phyloP scores from a whole-genome alignment of 2,888 invertebrate species.

The Archips crataeganus region DNA sequence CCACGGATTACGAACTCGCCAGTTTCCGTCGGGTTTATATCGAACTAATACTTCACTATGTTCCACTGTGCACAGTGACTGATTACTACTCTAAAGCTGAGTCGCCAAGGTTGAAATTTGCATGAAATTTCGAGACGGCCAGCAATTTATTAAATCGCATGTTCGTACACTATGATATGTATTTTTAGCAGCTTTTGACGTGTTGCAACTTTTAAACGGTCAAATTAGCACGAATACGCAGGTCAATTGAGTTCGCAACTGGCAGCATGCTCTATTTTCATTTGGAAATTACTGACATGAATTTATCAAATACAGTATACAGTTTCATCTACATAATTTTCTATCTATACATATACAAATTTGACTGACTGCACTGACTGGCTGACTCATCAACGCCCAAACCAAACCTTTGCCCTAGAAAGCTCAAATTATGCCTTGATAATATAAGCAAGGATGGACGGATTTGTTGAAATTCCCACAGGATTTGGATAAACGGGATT shows the following conservation, averaged over 20 bases:
- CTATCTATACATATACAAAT: no score
- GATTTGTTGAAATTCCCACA: no score
- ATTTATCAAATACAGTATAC: background rate
- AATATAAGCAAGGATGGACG: no score
- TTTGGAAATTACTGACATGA: conserved; percentile 12
- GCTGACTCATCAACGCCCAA: no score
- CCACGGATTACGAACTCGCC: conserved; percentile 55
- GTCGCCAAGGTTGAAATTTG: background rate
- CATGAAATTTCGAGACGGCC: conserved; percentile 2
- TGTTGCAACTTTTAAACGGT: conserved; percentile 44
- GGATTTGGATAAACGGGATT: no score
- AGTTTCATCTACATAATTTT: no score
- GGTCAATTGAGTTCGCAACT: conserved; percentile 40
- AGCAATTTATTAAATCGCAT: conserved; percentile 38
- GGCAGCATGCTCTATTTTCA: conserved; percentile 32
- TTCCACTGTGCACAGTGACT: background rate
- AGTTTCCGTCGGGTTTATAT: conserved; percentile 53
- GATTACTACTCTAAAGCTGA: conserved; percentile 1
- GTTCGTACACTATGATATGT: conserved; percentile 33
- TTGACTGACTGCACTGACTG: no score
- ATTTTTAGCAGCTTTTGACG: conserved; percentile 42
- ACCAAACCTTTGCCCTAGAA: no score
- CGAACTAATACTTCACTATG: conserved; percentile 45
- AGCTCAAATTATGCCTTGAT: no score
- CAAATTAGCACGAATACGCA: conserved; percentile 43